Base-by-base conservation (phyloP, 2,113 vertebrate species). In the Lipotes vexillifer region DNA sequence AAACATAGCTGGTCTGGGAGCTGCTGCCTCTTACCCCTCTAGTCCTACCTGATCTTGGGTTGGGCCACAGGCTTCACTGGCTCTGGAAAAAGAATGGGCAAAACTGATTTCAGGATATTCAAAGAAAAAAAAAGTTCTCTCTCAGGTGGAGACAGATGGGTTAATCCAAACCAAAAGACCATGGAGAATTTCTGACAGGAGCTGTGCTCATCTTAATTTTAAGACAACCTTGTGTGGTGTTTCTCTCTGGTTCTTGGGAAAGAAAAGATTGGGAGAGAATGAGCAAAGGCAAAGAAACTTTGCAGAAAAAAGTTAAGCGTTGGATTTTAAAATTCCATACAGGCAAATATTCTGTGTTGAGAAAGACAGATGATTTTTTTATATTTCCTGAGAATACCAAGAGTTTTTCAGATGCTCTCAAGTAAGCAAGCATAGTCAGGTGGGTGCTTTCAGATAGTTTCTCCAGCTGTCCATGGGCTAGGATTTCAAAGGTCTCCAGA, bases 101-200 rank as follows among this genome's bases (percentile, higher is more conserved):
- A 6, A 27, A 95, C 96, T 97, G 89, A 85, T 91, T 98, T 95
- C 88, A 96, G 71, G 91, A 52, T 96, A 97, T 97, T 97, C 89
- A 97, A 97, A 88, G 96, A 97, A 97, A 98, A 93, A 55, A 97
- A 94, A 97, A 96, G 84, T 96, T 98, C 86, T 97, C 96, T 98
- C 92, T 98, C 97, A 97, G 93, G 86, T 71, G 66, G 93, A 98
- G 97, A 97, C 97, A 65, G 97, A 97, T 97, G 97, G 92, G 69
- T 98, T 77, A 92, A 90, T 95, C 63, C 86, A 97, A 96, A 96
- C 69, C 94, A 90, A 97, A 95, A 97, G 95, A 96, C 97, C 36
- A 41, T 88, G 96, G 97, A 98, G 95, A 82, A 97, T 97, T 98
- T 96, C 94, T 96, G 91, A 98, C 96, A 98, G 96, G 96, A 97